These are phyloP conservation scores for Nasonia giraulti DNA, from an alignment of 1,140 invertebrate species.

Conservation along the genomic window DNA sequence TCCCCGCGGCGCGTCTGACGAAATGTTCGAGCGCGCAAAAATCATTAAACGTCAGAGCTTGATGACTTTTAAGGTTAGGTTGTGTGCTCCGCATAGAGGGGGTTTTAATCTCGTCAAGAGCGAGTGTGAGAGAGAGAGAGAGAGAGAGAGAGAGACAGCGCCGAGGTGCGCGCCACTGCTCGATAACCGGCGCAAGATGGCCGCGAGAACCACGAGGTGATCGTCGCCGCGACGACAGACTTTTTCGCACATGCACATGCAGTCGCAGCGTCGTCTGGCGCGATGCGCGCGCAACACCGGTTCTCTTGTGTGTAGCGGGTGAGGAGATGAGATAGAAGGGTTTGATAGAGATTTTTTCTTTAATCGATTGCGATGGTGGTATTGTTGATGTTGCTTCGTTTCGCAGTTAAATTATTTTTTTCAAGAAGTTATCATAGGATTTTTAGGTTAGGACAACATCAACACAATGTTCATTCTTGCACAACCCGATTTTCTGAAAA, in stretches of 20 bases:
- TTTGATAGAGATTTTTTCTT: no score
- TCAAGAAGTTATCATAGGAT: no score
- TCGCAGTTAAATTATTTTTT: no score
- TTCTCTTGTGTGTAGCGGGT: no score
- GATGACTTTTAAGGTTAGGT: constrained; percentile 41
- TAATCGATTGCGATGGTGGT: no score
- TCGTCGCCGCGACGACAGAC: constrained; percentile 5
- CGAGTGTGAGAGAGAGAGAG: neutral
- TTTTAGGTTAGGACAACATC: no score
- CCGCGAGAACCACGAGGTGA: constrained; percentile 32
- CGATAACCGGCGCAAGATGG: constrained; percentile 42
- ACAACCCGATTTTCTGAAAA: no score
- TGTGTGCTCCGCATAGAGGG: neutral
- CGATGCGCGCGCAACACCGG: neutral
- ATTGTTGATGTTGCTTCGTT: no score
- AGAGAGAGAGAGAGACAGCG: neutral
- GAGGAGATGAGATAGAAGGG: neutral
- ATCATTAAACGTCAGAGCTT: constrained; percentile 10
- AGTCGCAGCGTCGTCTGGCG: neutral
- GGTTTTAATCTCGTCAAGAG: neutral
- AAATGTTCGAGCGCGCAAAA: neutral
- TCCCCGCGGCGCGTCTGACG: neutral
- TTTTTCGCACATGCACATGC: constrained; percentile 30
- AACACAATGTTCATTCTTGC: no score
- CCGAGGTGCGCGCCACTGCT: constrained; percentile 3